phyloP scores from a whole-genome alignment of 1,140 invertebrate genomes.

The Dufourea novaeangliae region DNA sequence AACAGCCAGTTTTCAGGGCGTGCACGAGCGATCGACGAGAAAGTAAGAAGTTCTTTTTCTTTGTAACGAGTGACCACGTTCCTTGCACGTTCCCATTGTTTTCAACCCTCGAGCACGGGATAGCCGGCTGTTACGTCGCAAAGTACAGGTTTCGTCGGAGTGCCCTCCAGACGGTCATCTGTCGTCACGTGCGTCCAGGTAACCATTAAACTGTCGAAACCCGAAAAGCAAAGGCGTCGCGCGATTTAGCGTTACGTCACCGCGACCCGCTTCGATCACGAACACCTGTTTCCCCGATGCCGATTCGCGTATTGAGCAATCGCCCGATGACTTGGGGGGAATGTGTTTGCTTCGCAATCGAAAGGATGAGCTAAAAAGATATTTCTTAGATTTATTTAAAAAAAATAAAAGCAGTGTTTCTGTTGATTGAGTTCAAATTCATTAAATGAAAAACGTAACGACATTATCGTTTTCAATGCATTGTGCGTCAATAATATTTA shows the following conservation, averaged over 20 bases:
- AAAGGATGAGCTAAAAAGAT: not conserved
- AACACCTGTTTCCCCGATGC: not conserved
- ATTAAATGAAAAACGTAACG: too few species aligned
- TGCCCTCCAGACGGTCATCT: not conserved
- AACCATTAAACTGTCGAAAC: not conserved
- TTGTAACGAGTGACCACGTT: not conserved
- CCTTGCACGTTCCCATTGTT: slow-evolving; percentile 2
- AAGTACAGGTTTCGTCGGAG: not conserved
- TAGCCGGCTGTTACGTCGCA: not conserved
- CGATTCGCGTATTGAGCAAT: not conserved
- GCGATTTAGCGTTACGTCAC: not conserved
- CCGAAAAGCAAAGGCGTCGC: not conserved
- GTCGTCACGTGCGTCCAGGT: not conserved
- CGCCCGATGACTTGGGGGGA: not conserved
- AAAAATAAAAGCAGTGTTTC: too few species aligned
- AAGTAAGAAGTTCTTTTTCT: not conserved
- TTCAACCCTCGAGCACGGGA: not conserved
- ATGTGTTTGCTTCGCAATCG: not conserved
- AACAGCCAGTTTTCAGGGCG: not conserved
- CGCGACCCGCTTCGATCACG: not conserved
- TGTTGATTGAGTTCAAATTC: too few species aligned
- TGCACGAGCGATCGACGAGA: not conserved
- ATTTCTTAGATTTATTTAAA: too few species aligned
- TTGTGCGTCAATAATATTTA: too few species aligned
- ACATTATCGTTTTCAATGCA: too few species aligned